Base-by-base conservation (phyloP, 2,797 vertebrate genomes). In the Phalloptychus januarius region DNA sequence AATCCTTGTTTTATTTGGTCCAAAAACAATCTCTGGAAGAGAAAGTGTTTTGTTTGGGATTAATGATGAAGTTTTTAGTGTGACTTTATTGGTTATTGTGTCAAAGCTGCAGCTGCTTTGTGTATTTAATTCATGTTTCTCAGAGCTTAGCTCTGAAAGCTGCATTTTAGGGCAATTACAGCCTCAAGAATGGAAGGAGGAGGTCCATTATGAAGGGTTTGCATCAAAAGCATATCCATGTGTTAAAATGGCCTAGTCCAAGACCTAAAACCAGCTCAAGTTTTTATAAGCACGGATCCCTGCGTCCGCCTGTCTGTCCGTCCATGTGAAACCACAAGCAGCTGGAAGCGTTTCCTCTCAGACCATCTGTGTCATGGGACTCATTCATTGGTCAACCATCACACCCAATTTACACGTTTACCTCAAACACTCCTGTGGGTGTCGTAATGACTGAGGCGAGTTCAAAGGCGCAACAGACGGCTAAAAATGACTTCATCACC, bases 371-470 rank as follows among this genome's bases (percentile, higher is more conserved):
- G 88, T 92, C 87, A 91, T 76, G 86, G 83, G 87, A 86, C 87
- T 85, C 80, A 89, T 85, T 81, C 86, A 77, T 76, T 20, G 81
- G 84, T 72, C 85, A 80, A 45, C 67, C 84, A 93, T 90, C 87
- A 89, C 80, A 79, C 85, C 85, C 86, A 90, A 90, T 90, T 90
- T 91, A 92, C 90, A 92, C 89, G 90, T 93, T 90, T 91, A 91
- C 90, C 90, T 89, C 86, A 87, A 82, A 85, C 81, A 79, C 85
- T 83, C 81, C 86, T 87, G 85, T 82, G 86, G 89, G 80, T 50
- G 85, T 87, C 82, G 83, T 86, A 75, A 89, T 86, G 81, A 86
- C 78, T 76, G 79, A 86, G 73, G 46, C 52, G 0, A 7, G 72
- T 90, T 93, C 46, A 92, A 89, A 91, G 79, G 84, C 88, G 79